These are phyloP conservation scores for Chiroxiphia lanceolata DNA, from an alignment of 2,797 vertebrate species.

Conservation along the genomic window DNA sequence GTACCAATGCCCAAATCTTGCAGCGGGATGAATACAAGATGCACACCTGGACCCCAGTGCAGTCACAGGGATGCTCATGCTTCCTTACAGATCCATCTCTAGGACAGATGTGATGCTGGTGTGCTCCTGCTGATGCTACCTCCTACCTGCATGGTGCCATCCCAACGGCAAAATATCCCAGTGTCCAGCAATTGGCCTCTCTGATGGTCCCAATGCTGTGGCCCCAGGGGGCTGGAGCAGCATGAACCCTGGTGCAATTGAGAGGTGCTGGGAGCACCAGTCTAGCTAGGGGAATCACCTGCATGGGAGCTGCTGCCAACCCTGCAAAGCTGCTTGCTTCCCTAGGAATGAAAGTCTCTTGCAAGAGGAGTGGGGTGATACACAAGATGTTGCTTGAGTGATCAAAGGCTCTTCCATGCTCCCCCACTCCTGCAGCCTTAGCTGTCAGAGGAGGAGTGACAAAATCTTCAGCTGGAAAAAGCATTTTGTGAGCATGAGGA, in stretches of 20 bases:
- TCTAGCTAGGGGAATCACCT: neutral
- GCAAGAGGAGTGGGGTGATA: neutral
- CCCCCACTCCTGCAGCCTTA: neutral
- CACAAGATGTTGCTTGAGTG: neutral
- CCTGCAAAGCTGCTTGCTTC: neutral
- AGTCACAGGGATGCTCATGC: fast-evolving
- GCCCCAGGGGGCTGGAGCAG: neutral
- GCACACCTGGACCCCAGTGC: neutral
- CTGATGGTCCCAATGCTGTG: neutral
- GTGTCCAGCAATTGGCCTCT: neutral
- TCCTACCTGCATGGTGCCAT: fast-evolving
- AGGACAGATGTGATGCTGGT: neutral
- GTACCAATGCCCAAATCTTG: neutral
- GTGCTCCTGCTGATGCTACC: neutral
- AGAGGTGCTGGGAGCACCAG: neutral
- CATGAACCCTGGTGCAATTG: neutral
- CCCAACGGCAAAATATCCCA: neutral
- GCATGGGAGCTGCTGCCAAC: neutral
- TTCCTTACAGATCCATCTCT: neutral
- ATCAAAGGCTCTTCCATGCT: neutral
- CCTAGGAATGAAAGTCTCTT: neutral
- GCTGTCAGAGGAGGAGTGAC: neutral
- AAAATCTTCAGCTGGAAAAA: neutral
- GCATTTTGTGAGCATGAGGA: neutral
- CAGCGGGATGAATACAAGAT: fast-evolving